A percentile compares a stretch with the other conserved stretches of the same genome.
phyloP scores from a whole-genome alignment of 37 sponge, comb jelly and placozoan genomes.

The Haliclona indistincta region DNA sequence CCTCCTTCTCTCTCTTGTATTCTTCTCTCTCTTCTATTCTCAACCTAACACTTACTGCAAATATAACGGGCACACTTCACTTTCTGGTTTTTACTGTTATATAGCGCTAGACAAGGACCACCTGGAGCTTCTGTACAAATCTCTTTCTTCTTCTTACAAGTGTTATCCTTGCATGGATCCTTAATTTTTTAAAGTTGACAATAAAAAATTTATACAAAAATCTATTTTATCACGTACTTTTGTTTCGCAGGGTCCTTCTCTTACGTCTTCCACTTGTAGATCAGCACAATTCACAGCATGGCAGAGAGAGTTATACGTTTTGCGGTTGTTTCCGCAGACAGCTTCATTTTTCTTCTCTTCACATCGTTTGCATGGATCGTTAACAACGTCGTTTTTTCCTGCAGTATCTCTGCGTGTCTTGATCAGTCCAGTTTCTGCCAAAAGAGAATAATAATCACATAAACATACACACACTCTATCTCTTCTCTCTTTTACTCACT shows the following conservation, averaged over 20 bases:
- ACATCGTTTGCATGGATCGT: too few species aligned
- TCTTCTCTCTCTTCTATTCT: too few species aligned
- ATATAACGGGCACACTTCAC: conserved; percentile 29
- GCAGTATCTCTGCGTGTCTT: too few species aligned
- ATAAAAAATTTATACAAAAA: not conserved
- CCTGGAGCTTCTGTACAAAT: conserved; percentile 17
- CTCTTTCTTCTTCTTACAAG: conserved; percentile 12
- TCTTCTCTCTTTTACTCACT: too few species aligned
- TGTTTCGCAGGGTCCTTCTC: conserved; percentile 20
- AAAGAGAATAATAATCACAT: too few species aligned
- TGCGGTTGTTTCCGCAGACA: conserved; percentile 62
- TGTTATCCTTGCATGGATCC: conserved; percentile 25
- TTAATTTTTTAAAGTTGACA: conserved; percentile 2
- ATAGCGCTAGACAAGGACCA: conserved; percentile 25
- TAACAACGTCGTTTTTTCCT: too few species aligned
- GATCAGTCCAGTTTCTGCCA: too few species aligned
- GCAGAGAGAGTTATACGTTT: conserved; percentile 55
- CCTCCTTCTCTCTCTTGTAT: too few species aligned
- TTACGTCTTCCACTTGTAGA: conserved; percentile 16
- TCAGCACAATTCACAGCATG: conserved; percentile 65
- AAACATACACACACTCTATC: too few species aligned
- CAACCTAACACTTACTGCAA: conserved; percentile 41
- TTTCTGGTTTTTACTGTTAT: conserved; percentile 15
- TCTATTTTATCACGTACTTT: conserved; percentile 16
- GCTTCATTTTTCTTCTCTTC: conserved; percentile 31